Evolutionary conservation across 2,888 invertebrate species (phyloP).

Genomic region (Drosophila subquinaria): DNA sequence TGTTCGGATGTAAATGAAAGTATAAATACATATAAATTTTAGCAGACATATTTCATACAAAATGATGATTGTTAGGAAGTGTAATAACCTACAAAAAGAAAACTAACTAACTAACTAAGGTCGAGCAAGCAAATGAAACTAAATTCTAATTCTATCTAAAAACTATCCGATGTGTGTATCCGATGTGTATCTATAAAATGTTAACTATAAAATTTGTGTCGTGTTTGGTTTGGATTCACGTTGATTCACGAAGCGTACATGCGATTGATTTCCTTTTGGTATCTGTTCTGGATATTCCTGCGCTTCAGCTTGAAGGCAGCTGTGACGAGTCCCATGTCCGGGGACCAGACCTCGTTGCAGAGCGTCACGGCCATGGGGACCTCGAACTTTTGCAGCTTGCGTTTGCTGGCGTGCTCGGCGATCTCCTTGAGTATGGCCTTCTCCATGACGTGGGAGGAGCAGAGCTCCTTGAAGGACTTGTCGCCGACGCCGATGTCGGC

Average conservation of each 20-base stretch:
- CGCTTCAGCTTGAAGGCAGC: constrained; percentile 99
- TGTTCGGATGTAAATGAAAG: neutral
- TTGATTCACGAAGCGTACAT: constrained; percentile 98
- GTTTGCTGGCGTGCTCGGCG: constrained; percentile 93
- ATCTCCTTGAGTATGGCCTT: constrained; percentile 94
- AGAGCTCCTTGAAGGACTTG: constrained; percentile 90
- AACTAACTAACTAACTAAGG: neutral
- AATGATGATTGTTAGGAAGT: neutral
- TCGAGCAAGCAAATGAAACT: neutral
- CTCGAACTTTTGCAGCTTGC: constrained; percentile 95
- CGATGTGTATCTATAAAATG: neutral
- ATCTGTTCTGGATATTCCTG: constrained; percentile 97
- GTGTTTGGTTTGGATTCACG: neutral
- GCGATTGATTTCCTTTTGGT: constrained; percentile 95
- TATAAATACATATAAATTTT: constrained; percentile 1
- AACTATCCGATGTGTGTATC: neutral
- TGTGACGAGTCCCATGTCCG: constrained; percentile 98
- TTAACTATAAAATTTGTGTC: neutral
- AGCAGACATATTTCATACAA: neutral
- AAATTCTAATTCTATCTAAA: too few relatives aligned
- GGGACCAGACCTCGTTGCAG: constrained; percentile 97
- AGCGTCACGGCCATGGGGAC: constrained; percentile 95
- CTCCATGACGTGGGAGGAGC: constrained; percentile 90
- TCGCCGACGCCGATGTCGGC: constrained; percentile 88
- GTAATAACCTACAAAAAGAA: neutral